Percentiles rank a stretch among this genome's conserved stretches.
These are phyloP conservation scores for Aspidiotus destructor DNA, from an alignment of 2,888 invertebrate genomes.

Conservation along the genomic window DNA sequence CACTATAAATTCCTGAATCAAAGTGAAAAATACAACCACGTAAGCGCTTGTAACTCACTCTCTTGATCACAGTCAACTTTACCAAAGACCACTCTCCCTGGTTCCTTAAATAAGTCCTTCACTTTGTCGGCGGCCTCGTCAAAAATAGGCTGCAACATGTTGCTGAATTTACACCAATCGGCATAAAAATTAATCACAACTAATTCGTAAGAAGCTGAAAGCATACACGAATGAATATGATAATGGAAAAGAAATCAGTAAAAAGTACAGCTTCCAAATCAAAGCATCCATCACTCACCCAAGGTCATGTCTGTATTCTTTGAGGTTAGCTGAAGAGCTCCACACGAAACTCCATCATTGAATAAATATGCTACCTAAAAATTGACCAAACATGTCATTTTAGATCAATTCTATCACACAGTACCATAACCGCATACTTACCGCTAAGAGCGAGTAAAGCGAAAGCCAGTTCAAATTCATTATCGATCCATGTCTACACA, in stretches of 20 bases:
- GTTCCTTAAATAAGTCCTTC: conserved; percentile 57
- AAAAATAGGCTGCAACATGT: conserved; percentile 89
- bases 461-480: conserved; percentile 16
- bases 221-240: no score
- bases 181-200: conserved; percentile 99
- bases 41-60: conserved; percentile 43
- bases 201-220: conserved; percentile 84
- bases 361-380: neutral
- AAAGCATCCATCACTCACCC: conserved; percentile 19
- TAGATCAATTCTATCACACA: no score
- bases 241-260: neutral
- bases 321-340: conserved; percentile 26
- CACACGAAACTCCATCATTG: conserved; percentile 14
- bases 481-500: conserved; percentile 25
- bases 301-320: conserved; percentile 35
- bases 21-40: no score
- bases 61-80: conserved; percentile 97
- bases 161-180: conserved; percentile 99
- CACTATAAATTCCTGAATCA: no score
- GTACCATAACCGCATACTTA: neutral
- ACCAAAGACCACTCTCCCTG: conserved; percentile 80
- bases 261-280: neutral
- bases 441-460: neutral
- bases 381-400: no score
- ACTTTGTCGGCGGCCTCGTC: conserved; percentile 90